Percentiles rank a stretch among this genome's conserved stretches.
These are phyloP conservation scores for Chaetorhynchus papuensis DNA, from an alignment of 2,113 vertebrate species.

Conservation along the genomic window DNA sequence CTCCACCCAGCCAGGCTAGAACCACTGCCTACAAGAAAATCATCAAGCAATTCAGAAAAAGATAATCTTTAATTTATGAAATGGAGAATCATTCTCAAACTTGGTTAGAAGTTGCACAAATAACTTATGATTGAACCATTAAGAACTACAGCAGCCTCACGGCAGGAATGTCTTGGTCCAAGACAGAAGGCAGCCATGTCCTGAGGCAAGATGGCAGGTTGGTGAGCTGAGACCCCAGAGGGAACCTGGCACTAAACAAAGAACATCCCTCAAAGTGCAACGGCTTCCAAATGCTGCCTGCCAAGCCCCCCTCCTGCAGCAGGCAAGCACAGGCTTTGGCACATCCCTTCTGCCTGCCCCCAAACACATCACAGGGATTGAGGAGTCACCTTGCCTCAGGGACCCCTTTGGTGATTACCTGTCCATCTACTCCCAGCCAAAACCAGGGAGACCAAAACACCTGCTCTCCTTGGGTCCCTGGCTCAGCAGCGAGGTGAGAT, in stretches of 20 bases:
- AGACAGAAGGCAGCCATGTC: neutral
- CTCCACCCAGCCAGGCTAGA: neutral
- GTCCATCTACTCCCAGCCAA: neutral
- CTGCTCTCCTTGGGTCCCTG: neutral
- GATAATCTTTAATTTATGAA: slow-evolving; percentile 48
- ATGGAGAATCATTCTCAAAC: slow-evolving; percentile 10
- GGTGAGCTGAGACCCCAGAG: neutral
- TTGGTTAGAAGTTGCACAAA: slow-evolving; percentile 1
- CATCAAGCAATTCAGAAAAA: neutral
- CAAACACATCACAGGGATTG: neutral
- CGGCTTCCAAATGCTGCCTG: neutral
- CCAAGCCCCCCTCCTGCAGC: neutral
- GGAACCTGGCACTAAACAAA: neutral
- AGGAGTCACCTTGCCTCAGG: neutral
- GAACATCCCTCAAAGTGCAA: rapidly evolving
- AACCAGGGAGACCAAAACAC: neutral
- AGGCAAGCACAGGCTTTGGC: neutral
- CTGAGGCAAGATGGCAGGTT: neutral
- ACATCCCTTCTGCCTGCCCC: neutral
- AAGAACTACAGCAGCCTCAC: neutral
- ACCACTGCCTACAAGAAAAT: neutral
- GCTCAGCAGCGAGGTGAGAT: neutral
- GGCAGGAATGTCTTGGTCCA: neutral
- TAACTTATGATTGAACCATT: slow-evolving; percentile 9
- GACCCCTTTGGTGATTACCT: neutral